Base-by-base conservation (phyloP, 2,113 vertebrate species). In the Pycnonotus jocosus region DNA sequence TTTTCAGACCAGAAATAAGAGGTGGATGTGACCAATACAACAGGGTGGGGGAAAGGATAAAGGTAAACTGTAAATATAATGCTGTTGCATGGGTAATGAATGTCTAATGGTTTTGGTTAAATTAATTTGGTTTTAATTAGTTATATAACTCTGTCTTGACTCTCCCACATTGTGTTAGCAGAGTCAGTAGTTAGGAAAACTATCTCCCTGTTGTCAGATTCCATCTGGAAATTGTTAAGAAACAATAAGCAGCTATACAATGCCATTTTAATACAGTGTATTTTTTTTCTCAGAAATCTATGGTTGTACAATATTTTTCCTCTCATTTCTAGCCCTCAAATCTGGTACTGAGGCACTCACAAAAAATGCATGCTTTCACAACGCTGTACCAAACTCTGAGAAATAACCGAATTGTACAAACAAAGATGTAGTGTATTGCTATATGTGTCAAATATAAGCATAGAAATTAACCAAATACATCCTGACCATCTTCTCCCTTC, bases 41-140 rank as follows among this genome's bases (percentile, higher is more conserved):
- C 7, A n/a, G 6, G 27, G 0, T 10, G 16, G 6, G 12, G 23
- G 9, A 35, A 14, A 82, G 14, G 15, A 48, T 62, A 74, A 81
- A 90, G 35, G 58, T 86, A 64, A 94, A 81, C 19, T 77, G 74
- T 73, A 86, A 90, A 83, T 54, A 60, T 81, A 73, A 45, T 45
- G 37, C 60, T 88, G 23, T 24, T 93, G 48, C 21, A 53, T 1
- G 11, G 27, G 23, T 80, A 91, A 90, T 0, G 3, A 86, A 23
- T 45, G 28, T n/a, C 37, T 92, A 93, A 90, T 92, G 76, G 61
- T 48, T 94, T 93, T 93, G 64, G 90, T 93, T 95, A 93, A 88
- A 90, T 92, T 94, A 94, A 88, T 93, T 92, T 92, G 74, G 1
- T 88, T 92, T 92, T 93, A 90, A 90, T 94, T 92, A 86, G 71